phyloP scores from a whole-genome alignment of 2,888 invertebrate species.

The Meiosimyza decipiens region DNA sequence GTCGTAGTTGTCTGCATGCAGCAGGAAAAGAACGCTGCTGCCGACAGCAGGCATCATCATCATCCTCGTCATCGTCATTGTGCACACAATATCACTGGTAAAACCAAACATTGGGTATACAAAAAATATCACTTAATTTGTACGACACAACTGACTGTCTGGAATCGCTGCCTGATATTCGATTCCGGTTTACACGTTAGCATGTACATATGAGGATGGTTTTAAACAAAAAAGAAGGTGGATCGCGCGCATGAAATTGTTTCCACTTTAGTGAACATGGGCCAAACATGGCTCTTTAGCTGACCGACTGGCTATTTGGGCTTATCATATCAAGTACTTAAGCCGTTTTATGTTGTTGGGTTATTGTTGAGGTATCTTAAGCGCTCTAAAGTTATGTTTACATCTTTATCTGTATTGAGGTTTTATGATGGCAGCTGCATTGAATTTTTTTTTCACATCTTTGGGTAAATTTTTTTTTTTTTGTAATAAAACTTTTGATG shows the following conservation, averaged over 20 bases:
- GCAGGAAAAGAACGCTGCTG: not conserved
- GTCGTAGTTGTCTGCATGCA: not conserved
- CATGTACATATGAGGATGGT: too few relatives aligned
- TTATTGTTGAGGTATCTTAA: slow-evolving; percentile 16
- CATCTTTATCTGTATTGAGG: slow-evolving; percentile 35
- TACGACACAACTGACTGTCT: not conserved
- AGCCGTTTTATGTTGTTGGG: slow-evolving; percentile 26
- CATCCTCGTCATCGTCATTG: not conserved
- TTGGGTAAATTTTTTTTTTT: too few relatives aligned
- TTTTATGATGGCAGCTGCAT: slow-evolving; percentile 33
- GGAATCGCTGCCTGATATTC: too few relatives aligned
- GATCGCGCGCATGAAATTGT: not conserved
- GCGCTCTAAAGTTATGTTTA: slow-evolving; percentile 31
- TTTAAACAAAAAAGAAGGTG: too few relatives aligned
- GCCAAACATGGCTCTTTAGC: not conserved
- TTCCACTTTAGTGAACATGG: slow-evolving; percentile 1
- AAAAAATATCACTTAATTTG: slow-evolving; percentile 8
- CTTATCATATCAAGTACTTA: slow-evolving; percentile 30
- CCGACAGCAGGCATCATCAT: not conserved
- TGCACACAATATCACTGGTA: slow-evolving; percentile 1
- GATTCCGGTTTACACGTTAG: too few relatives aligned
- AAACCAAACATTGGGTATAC: not conserved
- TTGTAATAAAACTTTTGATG: not conserved
- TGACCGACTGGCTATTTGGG: not conserved
- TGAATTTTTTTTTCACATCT: too few relatives aligned